Evolutionary conservation across 2,888 invertebrate genomes (phyloP).

Genomic region (Graphium colonna): DNA sequence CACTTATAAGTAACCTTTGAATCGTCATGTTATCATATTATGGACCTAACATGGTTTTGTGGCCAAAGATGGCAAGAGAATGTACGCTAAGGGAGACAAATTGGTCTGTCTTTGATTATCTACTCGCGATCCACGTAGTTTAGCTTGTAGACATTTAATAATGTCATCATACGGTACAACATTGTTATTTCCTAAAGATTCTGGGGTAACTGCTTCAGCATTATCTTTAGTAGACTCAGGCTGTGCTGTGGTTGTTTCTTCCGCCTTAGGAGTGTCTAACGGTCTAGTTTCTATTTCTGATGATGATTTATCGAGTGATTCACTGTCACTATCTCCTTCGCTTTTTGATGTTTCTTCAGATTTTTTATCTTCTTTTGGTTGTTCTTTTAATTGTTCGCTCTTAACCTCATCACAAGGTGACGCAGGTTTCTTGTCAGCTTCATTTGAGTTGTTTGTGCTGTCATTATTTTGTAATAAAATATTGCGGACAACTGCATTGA

Average conservation of each 20-base stretch:
- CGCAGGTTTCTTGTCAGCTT: conserved; percentile 23
- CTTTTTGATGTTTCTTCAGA: conserved; percentile 17
- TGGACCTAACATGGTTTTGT: conserved; percentile 35
- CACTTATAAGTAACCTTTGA: background rate
- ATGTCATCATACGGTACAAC: conserved; percentile 51
- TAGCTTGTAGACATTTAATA: conserved; percentile 56
- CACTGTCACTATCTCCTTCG: conserved; percentile 19
- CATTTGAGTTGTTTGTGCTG: conserved; percentile 18
- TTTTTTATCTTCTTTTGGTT: conserved; percentile 28
- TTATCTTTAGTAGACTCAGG: conserved; percentile 6
- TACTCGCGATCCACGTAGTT: conserved; percentile 36
- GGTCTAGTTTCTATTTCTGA: conserved; percentile 17
- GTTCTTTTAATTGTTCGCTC: conserved; percentile 45
- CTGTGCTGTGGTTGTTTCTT: conserved; percentile 24
- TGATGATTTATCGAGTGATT: conserved; percentile 24
- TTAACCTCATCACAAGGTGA: conserved; percentile 46
- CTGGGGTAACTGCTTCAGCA: background rate
- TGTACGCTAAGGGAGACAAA: conserved; percentile 58
- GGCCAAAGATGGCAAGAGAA: conserved; percentile 51
- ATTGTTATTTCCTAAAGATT: conserved; percentile 25
- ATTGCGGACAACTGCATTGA: conserved; percentile 61
- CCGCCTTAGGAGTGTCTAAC: conserved; percentile 1
- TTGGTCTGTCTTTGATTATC: conserved; percentile 30
- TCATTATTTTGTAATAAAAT: conserved; percentile 43
- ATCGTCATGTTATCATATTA: background rate